Base-by-base conservation (phyloP, 2,888 invertebrate species). In the Ptilodon capucinus region DNA sequence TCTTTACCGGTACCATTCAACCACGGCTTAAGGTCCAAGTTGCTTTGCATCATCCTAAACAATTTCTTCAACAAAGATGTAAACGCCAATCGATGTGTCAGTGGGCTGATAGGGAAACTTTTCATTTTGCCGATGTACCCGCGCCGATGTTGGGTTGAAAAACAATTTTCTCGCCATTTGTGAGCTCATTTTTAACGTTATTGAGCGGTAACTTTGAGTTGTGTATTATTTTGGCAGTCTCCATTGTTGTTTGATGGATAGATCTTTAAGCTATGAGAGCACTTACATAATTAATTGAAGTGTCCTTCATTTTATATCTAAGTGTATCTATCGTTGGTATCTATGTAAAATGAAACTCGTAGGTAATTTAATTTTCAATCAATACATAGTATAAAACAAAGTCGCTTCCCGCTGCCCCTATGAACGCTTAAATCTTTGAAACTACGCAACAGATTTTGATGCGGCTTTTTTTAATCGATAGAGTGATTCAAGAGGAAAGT, bases 11-110 rank as follows among this genome's bases (percentile, higher is more conserved):
- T 53, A 57, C 64, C 69, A 68, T 71, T 64, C 51, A 61, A 58
- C 69, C 57, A 54, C 49, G 64, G 51, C 67, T 67, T 79, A 84
- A 79, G 80, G 81, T 78, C 65, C 63, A 83, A 66, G 70, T 81
- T 86, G 60, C 79, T 70, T 76, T 83, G 81, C 73, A 74, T 76
- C 72, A 74, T 75, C 68, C 61, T 54, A 57, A 74, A 76, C 82
- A 84, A 85, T 84, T 85, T 83, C 74, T 79, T 80, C 74, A 74
- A 86, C 81, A 79, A 85, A 88, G 86, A 89, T 88, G 86, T 87
- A 83, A 83, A 86, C 82, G 86, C 82, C 86, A 86, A 79, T 86
- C 87, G 83, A 86, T 77, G 83, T 86, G 87, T 88, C 89, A 87
- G 84, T 79, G 72, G 74, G 81, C 68, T 84, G 86, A 86, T 88